Base-by-base conservation (phyloP, 2,888 invertebrate species). In the Falcaria lacertinaria region DNA sequence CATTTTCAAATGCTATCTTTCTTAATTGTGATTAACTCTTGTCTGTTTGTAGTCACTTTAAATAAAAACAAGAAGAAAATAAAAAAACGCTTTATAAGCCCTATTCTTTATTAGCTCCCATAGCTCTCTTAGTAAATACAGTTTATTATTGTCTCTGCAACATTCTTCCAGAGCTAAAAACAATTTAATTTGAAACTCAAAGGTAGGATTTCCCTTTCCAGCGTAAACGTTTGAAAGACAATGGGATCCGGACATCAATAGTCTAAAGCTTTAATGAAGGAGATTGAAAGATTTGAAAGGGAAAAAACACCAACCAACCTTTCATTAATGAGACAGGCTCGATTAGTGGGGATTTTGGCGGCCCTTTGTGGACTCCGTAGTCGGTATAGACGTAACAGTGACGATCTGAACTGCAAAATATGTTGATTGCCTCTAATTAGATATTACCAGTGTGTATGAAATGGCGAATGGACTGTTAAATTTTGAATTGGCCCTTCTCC, bases 311-410 rank as follows among this genome's bases (percentile, higher is more conserved):
- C 59, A 57, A 62, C 58, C 60, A 52, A 58, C 63, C 74, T 69
- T 19, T 62, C 59, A 55, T 60, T 74, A 75, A 76, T 73, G 74
- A 75, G 67, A 50, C 59, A 53, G 51, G 56, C 67, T 62, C 67
- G 65, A 68, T 74, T 72, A 70, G 64, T 53, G 58, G 44, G 65
- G 61, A 67, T 69, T 65, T 69, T 45, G 63, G 46, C 45, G 47
- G 43, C 44, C 44, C 39, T 16, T 37, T 37, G 33, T 15, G 25
- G 3, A 34, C 16, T 17, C 19, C 19, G 19, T 25, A 34, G n/a
- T n/a, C n/a, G n/a, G n/a, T n/a, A n/a, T n/a, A n/a, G n/a, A n/a
- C n/a, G n/a, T n/a, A n/a, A 34, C 35, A 32, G 19, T 7, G 38
- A 39, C 15, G 16, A 32, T 6, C 28, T 28, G 8, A 32, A 19